Conservation (phyloP, 2,797 vertebrate species). For the Enteromius fasciolatus region DNA sequence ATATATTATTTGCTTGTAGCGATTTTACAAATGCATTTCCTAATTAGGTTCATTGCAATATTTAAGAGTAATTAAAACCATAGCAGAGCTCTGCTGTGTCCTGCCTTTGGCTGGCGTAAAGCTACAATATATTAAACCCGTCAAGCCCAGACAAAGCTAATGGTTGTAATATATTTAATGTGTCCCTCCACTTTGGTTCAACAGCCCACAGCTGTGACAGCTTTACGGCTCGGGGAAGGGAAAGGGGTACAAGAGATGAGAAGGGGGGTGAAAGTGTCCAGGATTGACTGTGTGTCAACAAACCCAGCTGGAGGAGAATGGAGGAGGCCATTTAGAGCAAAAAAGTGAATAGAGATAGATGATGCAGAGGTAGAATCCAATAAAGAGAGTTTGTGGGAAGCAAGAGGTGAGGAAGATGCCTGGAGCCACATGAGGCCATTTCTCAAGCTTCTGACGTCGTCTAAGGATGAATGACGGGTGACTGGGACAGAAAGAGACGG, state of each 20-base stretch:
- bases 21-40: not conserved
- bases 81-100: slow-evolving; percentile 74
- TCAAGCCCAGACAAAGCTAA: slow-evolving; percentile 88
- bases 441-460: slow-evolving; percentile 83
- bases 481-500: slow-evolving; percentile 57
- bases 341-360: slow-evolving; percentile 78
- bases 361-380: slow-evolving; percentile 88
- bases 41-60: slow-evolving; percentile 72
- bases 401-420: slow-evolving; percentile 54
- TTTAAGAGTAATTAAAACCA: slow-evolving; percentile 91
- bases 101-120: slow-evolving; percentile 75
- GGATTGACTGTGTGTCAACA: slow-evolving; percentile 96
- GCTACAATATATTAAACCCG: slow-evolving; percentile 89
- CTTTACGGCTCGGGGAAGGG: slow-evolving; percentile 87
- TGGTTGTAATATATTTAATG: slow-evolving; percentile 88
- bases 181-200: slow-evolving; percentile 84
- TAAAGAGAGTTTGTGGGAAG: slow-evolving; percentile 78
- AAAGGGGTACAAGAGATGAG: slow-evolving; percentile 53
- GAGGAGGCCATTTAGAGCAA: slow-evolving; percentile 78
- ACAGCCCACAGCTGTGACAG: slow-evolving; percentile 96
- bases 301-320: slow-evolving; percentile 91
- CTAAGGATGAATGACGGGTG: slow-evolving; percentile 80
- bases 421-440: slow-evolving; percentile 75
- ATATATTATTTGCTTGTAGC: not conserved
- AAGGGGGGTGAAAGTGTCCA: slow-evolving; percentile 53